Evolutionary conservation across 2,888 invertebrate species (phyloP).

Genomic region (Rhorus exstirpatorius): DNA sequence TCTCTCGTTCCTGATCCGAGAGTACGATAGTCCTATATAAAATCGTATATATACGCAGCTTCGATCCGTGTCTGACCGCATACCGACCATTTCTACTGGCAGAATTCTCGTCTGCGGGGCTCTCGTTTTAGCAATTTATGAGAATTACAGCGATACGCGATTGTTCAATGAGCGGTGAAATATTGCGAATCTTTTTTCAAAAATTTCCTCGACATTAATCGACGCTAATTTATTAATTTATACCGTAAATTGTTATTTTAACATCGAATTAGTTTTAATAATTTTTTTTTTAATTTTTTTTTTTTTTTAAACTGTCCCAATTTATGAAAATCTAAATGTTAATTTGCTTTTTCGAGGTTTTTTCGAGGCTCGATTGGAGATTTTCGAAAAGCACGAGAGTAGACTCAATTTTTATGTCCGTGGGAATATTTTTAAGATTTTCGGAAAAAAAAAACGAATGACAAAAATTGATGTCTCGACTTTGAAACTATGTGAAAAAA

Average conservation of each 20-base stretch:
- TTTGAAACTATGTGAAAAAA: neutral
- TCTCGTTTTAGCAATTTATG: neutral
- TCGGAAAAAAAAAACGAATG: neutral
- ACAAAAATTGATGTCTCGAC: neutral
- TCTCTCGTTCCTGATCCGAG: conserved; percentile 26
- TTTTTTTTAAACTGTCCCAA: too few species aligned
- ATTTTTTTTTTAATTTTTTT: too few species aligned
- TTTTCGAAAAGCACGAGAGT: too few species aligned
- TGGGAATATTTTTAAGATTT: neutral
- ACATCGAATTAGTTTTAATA: too few species aligned
- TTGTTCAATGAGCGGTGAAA: conserved; percentile 1
- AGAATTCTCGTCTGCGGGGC: neutral
- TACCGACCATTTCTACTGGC: conserved; percentile 49
- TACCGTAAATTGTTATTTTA: neutral
- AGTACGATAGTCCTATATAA: neutral
- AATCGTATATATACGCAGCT: neutral
- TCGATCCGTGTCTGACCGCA: conserved; percentile 36
- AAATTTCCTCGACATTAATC: neutral
- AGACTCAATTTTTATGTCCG: neutral
- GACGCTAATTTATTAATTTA: neutral
- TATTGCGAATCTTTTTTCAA: neutral
- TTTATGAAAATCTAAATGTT: too few species aligned
- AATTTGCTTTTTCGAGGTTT: too few species aligned
- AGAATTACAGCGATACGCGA: conserved; percentile 24
- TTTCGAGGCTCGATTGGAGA: too few species aligned